Base-by-base conservation (phyloP, 64 coral and sea anemone species). In the Montipora sp. region DNA sequence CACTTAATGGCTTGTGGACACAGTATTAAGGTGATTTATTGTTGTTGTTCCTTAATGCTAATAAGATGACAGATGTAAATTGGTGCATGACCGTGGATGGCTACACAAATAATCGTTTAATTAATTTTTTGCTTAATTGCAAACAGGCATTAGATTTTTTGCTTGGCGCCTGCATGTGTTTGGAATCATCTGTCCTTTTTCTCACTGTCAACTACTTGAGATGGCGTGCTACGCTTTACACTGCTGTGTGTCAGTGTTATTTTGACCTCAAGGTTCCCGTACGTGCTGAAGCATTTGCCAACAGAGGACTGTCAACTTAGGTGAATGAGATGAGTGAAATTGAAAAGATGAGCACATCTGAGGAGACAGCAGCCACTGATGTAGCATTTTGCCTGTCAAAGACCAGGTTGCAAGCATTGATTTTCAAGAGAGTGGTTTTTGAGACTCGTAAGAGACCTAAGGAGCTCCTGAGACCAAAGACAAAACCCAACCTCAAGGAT, bases 391-490 rank as follows among this genome's bases (percentile, higher is more conserved):
- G 91, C 24, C 80, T 90, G 73, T 91, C 96, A 10, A 98, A 88
- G 75, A 90, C 94, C 0, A 98, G 94, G 73, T 95, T 98, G 90
- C 92, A 98, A 58, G 79, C 93, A 36, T 91, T 98, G 88, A 89
- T 98, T 24, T 98, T 98, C 55, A 89, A 93, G 72, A 90, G 97
- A 77, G 87, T 98, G 2, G 97, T 96, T 44, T 98, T 99, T 76
- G 94, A 96, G 85, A 94, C 91, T 22, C 91, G 98, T 19, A 99
- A 96, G 67, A 91, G 98, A 77, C 98, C 98, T 6, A 99, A 99
- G 57, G 98, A 94, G 47, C 73, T 99, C 15, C 77, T 99, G 18
- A 87, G 98, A 45, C 98, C 98, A 1, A 99, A 99, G 13, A 90
- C 89, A 2, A 96, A 95, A 80, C 91, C 94, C 11, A 94, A 96